A percentile compares a stretch with the other conserved stretches of the same genome.
These are phyloP conservation scores for Salvelinus fontinalis DNA, from an alignment of 2,113 vertebrate genomes.

Conservation along the genomic window DNA sequence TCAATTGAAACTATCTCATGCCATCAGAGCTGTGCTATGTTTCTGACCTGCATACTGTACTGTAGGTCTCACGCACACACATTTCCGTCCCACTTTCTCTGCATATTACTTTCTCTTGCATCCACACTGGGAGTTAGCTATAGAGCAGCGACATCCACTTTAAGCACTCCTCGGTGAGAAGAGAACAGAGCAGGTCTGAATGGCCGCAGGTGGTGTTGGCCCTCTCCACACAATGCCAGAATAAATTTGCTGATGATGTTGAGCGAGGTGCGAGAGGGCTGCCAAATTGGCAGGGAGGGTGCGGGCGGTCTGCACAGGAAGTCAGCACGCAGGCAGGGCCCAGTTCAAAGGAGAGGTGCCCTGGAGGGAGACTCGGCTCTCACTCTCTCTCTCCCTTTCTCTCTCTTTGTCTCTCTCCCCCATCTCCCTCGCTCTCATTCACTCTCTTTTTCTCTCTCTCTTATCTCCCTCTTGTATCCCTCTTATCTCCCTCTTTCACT, in stretches of 20 bases:
- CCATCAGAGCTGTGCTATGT: no score
- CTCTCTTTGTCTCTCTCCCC: neutral
- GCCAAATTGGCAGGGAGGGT: conserved; percentile 32
- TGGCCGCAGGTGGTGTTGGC: conserved; percentile 22
- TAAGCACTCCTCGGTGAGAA: no score
- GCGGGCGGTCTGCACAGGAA: conserved; percentile 14
- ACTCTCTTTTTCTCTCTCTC: neutral
- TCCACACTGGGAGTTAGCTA: neutral
- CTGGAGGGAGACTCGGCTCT: neutral
- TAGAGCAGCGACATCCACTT: no score
- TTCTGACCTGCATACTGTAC: no score
- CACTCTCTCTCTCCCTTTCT: neutral
- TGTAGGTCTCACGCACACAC: no score
- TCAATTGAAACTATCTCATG: no score
- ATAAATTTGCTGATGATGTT: conserved; percentile 18
- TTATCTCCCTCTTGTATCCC: neutral
- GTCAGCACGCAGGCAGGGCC: neutral
- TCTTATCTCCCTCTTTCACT: neutral
- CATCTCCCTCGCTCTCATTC: neutral
- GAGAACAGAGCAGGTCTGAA: no score
- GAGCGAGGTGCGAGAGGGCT: conserved; percentile 1
- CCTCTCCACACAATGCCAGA: conserved; percentile 10
- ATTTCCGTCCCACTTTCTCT: no score
- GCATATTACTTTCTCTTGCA: no score
- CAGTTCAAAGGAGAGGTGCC: conserved; percentile 8